Evolutionary conservation across 2,797 vertebrate species (phyloP), one percentile per base, ranked within the genome.

Genomic region (Onychomys torridus): DNA sequence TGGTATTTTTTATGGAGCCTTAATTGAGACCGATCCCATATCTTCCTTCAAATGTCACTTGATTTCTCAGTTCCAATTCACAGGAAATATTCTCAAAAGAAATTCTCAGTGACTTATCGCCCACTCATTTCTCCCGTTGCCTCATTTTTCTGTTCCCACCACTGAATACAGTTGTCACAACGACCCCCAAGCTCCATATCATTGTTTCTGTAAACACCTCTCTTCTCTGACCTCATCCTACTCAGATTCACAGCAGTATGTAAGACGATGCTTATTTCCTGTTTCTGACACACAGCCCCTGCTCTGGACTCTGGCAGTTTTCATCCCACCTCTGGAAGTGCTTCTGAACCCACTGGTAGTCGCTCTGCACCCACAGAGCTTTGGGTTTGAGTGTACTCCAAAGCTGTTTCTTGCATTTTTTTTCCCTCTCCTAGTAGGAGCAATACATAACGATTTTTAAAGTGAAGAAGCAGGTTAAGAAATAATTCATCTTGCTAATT

Each of bases 81-180:
- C 65, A 87, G 78, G 40, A 37, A 90, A 49, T 32, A 5, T 43
- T 94, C 85, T 34, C 43, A 27, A 52, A 78, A 75, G 52, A 83
- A 86, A 86, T 59, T 43, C 57, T 95, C 75, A 46, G 25, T n/a
- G 85, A 91, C 37, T 92, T 92, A 73, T 79, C 65, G 43, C 34
- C 13, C 32, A 43, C 61, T 92, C 65, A 59, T 65, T 96, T 73
- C 52, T 34, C 59, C 67, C n/a, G 1, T 6, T 46, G 27, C 6
- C 43, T 29, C 40, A 23, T 91, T 95, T 85, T 90, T 84, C 90
- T 91, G 40, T 84, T 57, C 37, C 79, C 46, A 89, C 65, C 63
- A 61, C 57, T 6, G 17, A 25, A 59, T 76, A 85, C 0, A 6
- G 21, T 55, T 75, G 65, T 83, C 59, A 85, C 23, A 76, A 57